phyloP scores from a whole-genome alignment of 2,888 invertebrate species.

The Quadriops clusia region DNA sequence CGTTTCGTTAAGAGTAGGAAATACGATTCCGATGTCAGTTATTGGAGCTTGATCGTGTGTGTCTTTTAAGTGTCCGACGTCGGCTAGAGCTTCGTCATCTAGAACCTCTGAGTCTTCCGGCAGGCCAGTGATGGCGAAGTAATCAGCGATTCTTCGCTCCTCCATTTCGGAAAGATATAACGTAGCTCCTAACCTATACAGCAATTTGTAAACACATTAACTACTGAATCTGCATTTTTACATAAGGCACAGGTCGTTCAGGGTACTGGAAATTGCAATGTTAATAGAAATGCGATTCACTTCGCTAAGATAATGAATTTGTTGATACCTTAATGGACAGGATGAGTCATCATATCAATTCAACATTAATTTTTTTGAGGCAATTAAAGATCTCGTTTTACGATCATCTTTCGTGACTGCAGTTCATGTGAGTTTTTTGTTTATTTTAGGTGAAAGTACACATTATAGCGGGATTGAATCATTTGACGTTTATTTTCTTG shows the following conservation, averaged over 20 bases:
- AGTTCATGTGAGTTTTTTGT: conserved; percentile 11
- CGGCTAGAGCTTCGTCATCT: conserved; percentile 60
- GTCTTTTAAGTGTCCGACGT: conserved; percentile 69
- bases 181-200: not conserved
- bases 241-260: conserved; percentile 13
- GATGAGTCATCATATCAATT: conserved; percentile 9
- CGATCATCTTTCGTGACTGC: conserved; percentile 11
- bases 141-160: conserved; percentile 85
- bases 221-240: conserved; percentile 6
- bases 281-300: not conserved
- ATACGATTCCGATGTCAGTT: conserved; percentile 87
- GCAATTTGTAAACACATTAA: not conserved
- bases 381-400: conserved; percentile 11
- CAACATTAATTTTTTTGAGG: conserved; percentile 10
- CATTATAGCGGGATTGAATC: no score
- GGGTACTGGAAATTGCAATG: conserved; percentile 1
- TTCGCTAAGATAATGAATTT: conserved; percentile 2
- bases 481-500: conserved; percentile 13
- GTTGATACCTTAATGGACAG: conserved; percentile 7
- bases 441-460: conserved; percentile 9
- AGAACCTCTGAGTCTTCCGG: conserved; percentile 68
- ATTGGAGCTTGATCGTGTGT: conserved; percentile 83
- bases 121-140: conserved; percentile 95
- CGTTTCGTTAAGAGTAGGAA: conserved; percentile 77
- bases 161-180: conserved; percentile 47